Evolutionary conservation across 2,797 vertebrate genomes (phyloP), one percentile per base, ranked within the genome.

Genomic region (Mionectes olivaceus): DNA sequence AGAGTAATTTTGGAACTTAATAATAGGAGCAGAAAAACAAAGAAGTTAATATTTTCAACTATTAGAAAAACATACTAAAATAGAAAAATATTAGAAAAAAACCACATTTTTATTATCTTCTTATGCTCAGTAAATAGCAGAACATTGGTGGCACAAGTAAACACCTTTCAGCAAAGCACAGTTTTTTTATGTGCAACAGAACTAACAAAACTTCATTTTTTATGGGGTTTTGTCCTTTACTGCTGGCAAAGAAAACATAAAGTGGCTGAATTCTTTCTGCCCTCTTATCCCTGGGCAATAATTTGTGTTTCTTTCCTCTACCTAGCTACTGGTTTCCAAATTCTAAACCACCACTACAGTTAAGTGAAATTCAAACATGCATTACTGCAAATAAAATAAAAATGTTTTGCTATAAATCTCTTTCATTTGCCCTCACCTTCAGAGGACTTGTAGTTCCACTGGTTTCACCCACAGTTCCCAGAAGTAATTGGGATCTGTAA

Each of bases 321-420:
- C n/a, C 23, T 39, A 49, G 56, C 60, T 91, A 59, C 56, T 10
- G 9, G 47, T 68, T 91, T 78, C 81, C 37, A 83, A 91, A 68
- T 53, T 75, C 53, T 68, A 86, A 90, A 49, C 11, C 24, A 19
- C 43, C 60, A 4, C 28, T 68, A 39, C 21, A 83, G 65, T 65
- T 81, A 68, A 91, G 57, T 71, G n/a, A 90, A 91, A 88, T 33
- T 81, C 46, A 91, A 78, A 81, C 18, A 30, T 32, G 32, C n/a
- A 88, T 70, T 74, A 63, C 53, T 78, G 35, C 76, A 94, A 94
- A 85, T 46, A 64, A 80, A 88, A 89, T 53, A 30, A 85, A 88
- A 93, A 78, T 55, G 28, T 64, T 93, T 95, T 69, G 33, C 59
- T 81, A 75, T 78, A 83, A 67, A 68, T 83, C 53, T 94, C 24